Conservation (phyloP, 2,888 invertebrate genomes). For the Escarpia spicata region DNA sequence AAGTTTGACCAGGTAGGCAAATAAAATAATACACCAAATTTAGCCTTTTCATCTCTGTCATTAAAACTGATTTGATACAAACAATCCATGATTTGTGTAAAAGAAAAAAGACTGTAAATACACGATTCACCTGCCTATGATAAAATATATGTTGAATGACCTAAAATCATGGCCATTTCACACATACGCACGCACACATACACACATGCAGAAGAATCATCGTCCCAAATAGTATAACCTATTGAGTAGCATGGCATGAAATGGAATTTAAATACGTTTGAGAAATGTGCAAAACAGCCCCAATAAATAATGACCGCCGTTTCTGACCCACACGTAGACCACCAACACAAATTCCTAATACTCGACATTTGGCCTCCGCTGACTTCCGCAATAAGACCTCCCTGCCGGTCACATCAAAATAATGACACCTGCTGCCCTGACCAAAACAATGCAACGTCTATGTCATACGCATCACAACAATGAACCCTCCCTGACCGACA, state of each 20-base stretch:
- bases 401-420: background rate
- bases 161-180: background rate
- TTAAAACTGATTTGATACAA: too few species aligned
- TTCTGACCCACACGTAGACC: background rate
- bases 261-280: background rate
- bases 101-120: too few species aligned
- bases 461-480: background rate
- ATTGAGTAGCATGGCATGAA: background rate
- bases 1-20: background rate
- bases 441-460: background rate
- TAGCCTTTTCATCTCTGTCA: too few species aligned
- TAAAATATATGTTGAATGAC: background rate
- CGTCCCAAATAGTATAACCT: background rate
- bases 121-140: background rate
- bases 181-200: slow-evolving; percentile 13
- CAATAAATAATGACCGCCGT: background rate
- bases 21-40: too few species aligned
- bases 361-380: background rate
- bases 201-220: slow-evolving; percentile 19
- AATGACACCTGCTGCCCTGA: background rate
- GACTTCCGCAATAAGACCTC: background rate
- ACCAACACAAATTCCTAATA: background rate
- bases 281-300: background rate
- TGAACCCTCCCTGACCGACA: background rate
- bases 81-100: too few species aligned